These are phyloP conservation scores for Scylla paramamosain DNA, from an alignment of 1,140 invertebrate genomes.

Conservation along the genomic window DNA sequence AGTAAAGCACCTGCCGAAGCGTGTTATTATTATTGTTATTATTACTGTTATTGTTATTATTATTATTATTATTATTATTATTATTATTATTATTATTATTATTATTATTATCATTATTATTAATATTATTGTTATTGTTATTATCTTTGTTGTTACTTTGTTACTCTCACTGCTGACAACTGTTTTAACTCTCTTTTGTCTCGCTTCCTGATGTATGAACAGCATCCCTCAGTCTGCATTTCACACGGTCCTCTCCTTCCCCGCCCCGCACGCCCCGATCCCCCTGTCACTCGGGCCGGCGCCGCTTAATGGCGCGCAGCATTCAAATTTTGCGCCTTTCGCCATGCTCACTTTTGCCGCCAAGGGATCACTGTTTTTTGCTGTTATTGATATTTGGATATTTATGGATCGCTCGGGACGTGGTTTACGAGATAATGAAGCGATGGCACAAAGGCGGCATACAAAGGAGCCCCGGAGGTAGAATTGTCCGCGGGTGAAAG, in stretches of 20 bases:
- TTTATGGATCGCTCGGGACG: constrained; percentile 39
- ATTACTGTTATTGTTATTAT: neutral
- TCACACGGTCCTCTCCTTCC: neutral
- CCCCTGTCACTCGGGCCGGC: neutral
- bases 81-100: neutral
- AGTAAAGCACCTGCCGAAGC: no score
- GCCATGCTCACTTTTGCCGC: constrained; percentile 57
- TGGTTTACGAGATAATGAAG: constrained; percentile 60
- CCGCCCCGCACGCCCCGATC: neutral
- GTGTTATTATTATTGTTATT: no score
- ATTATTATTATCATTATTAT: neutral
- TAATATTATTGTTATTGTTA: neutral
- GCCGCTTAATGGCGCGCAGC: constrained; percentile 44
- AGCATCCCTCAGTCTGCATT: neutral
- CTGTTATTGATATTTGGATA: constrained; percentile 53
- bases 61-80: constrained; percentile 24
- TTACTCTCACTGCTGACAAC: no score
- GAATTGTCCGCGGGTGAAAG: constrained; percentile 35
- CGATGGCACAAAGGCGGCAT: constrained; percentile 44
- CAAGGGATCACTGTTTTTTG: constrained; percentile 35
- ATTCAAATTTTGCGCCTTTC: constrained; percentile 66
- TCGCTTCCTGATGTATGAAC: no score
- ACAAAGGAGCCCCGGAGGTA: constrained; percentile 45
- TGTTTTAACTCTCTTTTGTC: no score
- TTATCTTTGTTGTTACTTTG: neutral